phyloP scores from a whole-genome alignment of 2,888 invertebrate species.

The Dusona sp. region DNA sequence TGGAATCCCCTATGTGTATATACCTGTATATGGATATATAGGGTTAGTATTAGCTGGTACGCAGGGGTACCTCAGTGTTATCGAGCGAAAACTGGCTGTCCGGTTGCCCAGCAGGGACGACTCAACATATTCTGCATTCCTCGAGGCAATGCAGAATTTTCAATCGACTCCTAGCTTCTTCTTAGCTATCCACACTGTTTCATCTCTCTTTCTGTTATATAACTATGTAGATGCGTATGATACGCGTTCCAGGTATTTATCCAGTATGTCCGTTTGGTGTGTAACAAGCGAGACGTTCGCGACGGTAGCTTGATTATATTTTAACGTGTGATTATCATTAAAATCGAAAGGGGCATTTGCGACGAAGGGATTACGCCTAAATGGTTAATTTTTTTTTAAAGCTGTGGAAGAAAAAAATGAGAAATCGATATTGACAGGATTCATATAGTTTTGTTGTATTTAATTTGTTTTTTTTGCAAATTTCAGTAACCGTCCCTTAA shows the following conservation, averaged over 20 bases:
- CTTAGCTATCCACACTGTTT: slow-evolving; percentile 25
- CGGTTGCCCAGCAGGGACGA: slow-evolving; percentile 61
- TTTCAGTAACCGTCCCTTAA: no score
- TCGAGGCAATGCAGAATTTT: slow-evolving; percentile 68
- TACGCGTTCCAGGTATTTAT: slow-evolving; percentile 41
- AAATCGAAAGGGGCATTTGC: not conserved
- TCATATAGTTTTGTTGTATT: not conserved
- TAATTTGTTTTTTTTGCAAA: not conserved
- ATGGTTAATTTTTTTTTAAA: not conserved
- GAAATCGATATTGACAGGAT: not conserved
- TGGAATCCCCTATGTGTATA: not conserved
- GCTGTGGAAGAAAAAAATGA: not conserved
- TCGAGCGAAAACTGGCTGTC: slow-evolving; percentile 68
- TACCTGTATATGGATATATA: not conserved
- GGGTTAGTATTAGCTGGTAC: slow-evolving; percentile 56
- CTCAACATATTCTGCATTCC: slow-evolving; percentile 68
- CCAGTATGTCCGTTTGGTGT: slow-evolving; percentile 29
- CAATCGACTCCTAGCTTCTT: slow-evolving; percentile 60
- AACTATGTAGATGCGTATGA: slow-evolving; percentile 33
- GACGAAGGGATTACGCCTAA: not conserved
- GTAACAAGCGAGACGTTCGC: not conserved
- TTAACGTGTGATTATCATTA: not conserved
- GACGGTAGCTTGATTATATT: not conserved
- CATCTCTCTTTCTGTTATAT: slow-evolving; percentile 23
- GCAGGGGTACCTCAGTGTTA: slow-evolving; percentile 58